Evolutionary conservation across 2,888 invertebrate species (phyloP).

Genomic region (Thymelicus lineola): DNA sequence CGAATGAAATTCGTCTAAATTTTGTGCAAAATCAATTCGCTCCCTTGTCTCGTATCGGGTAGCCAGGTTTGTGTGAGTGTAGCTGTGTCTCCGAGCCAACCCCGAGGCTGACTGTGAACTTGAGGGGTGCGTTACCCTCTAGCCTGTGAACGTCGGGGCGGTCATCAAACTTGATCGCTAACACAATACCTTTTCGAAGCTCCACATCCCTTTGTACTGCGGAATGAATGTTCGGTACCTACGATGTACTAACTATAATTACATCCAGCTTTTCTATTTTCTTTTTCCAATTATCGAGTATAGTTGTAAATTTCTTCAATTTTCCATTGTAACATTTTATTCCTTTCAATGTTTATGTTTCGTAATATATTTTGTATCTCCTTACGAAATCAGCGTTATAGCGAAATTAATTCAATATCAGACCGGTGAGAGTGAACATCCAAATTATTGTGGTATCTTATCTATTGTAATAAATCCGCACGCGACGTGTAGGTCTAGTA

Average conservation of each 20-base stretch:
- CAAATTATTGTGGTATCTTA: slow-evolving; percentile 46
- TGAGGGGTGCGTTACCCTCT: slow-evolving; percentile 82
- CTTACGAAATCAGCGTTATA: slow-evolving; percentile 3
- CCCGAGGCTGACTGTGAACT: slow-evolving; percentile 75
- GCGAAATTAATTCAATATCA: slow-evolving; percentile 19
- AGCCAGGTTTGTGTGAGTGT: slow-evolving; percentile 55
- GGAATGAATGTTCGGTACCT: slow-evolving; percentile 11
- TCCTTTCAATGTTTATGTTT: background rate
- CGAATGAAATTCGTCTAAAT: slow-evolving; percentile 18
- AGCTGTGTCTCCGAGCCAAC: slow-evolving; percentile 53
- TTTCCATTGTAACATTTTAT: too few relatives aligned
- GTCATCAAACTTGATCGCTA: slow-evolving; percentile 60
- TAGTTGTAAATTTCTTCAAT: too few relatives aligned
- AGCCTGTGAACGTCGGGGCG: slow-evolving; percentile 52
- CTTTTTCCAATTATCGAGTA: too few relatives aligned
- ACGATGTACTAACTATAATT: slow-evolving; percentile 10
- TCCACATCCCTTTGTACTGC: slow-evolving; percentile 22
- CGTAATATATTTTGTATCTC: background rate
- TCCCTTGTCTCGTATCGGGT: slow-evolving; percentile 49
- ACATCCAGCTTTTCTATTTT: background rate
- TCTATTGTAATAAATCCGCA: slow-evolving; percentile 44
- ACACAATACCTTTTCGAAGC: slow-evolving; percentile 36
- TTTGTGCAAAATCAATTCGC: slow-evolving; percentile 48
- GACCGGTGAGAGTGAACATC: slow-evolving; percentile 41
- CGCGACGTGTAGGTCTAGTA: slow-evolving; percentile 47